Conservation (phyloP, 1,140 invertebrate genomes). For the Neodiprion lecontei region DNA sequence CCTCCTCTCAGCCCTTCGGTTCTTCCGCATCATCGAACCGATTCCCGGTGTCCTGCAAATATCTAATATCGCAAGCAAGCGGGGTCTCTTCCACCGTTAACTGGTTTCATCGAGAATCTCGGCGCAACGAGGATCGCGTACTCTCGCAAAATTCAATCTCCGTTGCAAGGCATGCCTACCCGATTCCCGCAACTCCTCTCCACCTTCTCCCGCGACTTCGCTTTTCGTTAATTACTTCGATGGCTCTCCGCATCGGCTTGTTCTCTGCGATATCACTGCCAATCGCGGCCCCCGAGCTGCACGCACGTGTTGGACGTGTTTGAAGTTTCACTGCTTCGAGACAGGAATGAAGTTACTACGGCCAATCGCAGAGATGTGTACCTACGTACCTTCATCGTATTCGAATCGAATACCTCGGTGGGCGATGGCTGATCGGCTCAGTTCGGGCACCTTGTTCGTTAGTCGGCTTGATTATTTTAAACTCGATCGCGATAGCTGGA, state of each 20-base stretch:
- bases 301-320: no score
- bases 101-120: background rate
- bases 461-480: background rate
- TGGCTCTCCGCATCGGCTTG: background rate
- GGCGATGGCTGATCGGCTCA: background rate
- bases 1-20: no score
- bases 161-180: background rate
- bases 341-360: background rate
- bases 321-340: background rate
- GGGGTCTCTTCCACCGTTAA: background rate
- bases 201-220: no score
- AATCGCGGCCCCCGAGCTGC: background rate
- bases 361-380: background rate
- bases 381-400: no score
- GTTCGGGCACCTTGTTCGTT: background rate
- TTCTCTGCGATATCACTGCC: background rate
- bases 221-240: background rate
- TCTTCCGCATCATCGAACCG: no score
- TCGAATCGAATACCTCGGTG: no score
- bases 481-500: background rate
- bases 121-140: background rate
- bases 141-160: background rate
- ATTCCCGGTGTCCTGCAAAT: no score
- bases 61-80: no score
- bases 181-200: background rate